Evolutionary conservation across 2,888 invertebrate species (phyloP), one percentile per base, ranked within the genome.

Genomic region (Drosophila recens): DNA sequence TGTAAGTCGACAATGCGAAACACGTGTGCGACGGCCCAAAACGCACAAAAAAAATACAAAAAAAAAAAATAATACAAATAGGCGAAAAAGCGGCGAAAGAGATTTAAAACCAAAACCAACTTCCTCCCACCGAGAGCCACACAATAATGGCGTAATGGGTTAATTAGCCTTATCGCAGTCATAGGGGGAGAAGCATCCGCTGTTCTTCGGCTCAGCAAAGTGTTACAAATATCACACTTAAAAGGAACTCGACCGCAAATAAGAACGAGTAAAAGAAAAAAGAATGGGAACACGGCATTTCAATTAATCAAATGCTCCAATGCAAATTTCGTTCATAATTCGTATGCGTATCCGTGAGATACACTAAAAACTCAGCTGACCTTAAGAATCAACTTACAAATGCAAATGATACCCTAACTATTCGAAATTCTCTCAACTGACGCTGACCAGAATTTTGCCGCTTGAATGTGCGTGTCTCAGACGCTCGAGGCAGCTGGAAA

Each of bases 151-250:
- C 67, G 68, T 89, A 84, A 84, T 84, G 89, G 89, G 84, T 85
- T 84, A 84, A 84, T 84, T 84, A 84, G 89, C 79, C 88, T 74
- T 87, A 87, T 74, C 89, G 85, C 52, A 72, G 70, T 67, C 64
- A 67, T 48, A 70, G 64, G 61, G 43, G 23, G 36, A 33, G 56
- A 38, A 5, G 10, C 57, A 57, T 57, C 48, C 64, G 40, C 46
- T 4, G 17, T 57, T 56, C 36, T 57, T 34, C 33, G 13, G 20
- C 40, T 79, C 88, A 67, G 83, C 79, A 86, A 88, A 87, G 86
- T 87, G 90, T 90, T 87, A 90, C 86, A 87, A 87, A 90, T 87
- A 90, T 89, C 89, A 78, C 89, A 88, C 90, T 86, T 88, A 90
- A 75, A 63, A 67, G 46, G 57, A 87, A 80, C 53, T 75, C 67